phyloP scores from a whole-genome alignment of 2,113 vertebrate genomes.

The Poeciliopsis turrubarensis region DNA sequence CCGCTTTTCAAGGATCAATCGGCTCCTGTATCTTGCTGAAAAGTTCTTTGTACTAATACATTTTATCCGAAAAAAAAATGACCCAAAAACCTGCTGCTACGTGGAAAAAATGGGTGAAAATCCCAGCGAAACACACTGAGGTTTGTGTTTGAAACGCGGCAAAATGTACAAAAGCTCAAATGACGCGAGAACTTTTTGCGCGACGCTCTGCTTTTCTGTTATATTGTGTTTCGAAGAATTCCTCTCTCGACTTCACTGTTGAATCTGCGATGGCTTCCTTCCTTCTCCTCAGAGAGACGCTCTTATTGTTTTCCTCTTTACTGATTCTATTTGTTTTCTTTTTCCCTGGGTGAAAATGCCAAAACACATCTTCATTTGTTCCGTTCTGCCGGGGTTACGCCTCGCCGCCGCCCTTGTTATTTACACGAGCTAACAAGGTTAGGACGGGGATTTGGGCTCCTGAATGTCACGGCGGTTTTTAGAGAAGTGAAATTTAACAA shows the following conservation, averaged over 20 bases:
- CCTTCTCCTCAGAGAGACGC: not conserved
- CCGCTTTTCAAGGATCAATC: too few relatives aligned
- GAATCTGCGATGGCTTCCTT: not conserved
- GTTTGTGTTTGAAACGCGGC: not conserved
- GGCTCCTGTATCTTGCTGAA: too few relatives aligned
- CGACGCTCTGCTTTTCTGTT: not conserved
- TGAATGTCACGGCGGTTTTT: conserved; percentile 77
- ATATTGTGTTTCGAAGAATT: not conserved
- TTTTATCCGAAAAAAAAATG: too few relatives aligned
- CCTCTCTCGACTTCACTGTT: conserved; percentile 2
- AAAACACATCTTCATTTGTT: conserved; percentile 54
- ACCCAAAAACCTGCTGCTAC: too few relatives aligned
- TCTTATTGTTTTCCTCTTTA: conserved; percentile 7
- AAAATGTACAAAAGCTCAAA: not conserved
- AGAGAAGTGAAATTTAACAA: conserved; percentile 76
- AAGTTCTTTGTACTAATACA: too few relatives aligned
- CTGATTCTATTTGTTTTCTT: not conserved
- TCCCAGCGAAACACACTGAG: not conserved
- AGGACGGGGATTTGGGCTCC: conserved; percentile 70
- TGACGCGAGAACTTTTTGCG: not conserved
- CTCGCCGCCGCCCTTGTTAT: conserved; percentile 58
- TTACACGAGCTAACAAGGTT: conserved; percentile 78
- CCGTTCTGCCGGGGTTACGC: conserved; percentile 8
- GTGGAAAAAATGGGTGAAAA: too few relatives aligned
- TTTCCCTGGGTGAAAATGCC: conserved; percentile 36